Percentiles rank a stretch among this genome's conserved stretches.
Conservation (phyloP, 2,888 invertebrate species). For the Caenorhabditis doughertyi region DNA sequence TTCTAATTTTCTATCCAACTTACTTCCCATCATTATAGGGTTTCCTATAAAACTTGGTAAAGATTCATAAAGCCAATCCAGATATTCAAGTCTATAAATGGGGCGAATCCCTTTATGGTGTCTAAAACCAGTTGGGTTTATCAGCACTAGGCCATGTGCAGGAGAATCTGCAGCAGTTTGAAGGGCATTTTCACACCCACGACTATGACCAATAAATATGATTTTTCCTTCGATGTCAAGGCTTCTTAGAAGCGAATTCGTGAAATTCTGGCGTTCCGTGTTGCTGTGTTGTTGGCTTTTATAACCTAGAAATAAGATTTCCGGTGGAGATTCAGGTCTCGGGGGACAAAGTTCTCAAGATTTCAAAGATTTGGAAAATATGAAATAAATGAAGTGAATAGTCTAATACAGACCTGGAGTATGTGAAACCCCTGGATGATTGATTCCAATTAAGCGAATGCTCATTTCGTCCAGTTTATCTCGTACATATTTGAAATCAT, state of each 20-base stretch:
- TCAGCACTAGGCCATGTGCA: slow-evolving; percentile 64
- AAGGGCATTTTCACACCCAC: slow-evolving; percentile 72
- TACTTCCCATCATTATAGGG: slow-evolving; percentile 52
- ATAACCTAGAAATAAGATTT: slow-evolving; percentile 5
- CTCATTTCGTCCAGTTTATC: slow-evolving; percentile 59
- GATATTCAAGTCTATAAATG: slow-evolving; percentile 38
- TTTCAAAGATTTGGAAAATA: slow-evolving; percentile 1
- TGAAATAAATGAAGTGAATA: background rate
- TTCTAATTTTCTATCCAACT: too few species aligned
- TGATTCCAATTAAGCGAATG: slow-evolving; percentile 73
- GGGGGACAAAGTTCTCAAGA: background rate
- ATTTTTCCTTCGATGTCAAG: slow-evolving; percentile 60
- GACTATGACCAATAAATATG: slow-evolving; percentile 66
- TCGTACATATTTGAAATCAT: slow-evolving; percentile 73
- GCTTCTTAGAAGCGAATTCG: slow-evolving; percentile 64
- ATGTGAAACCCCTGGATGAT: slow-evolving; percentile 71
- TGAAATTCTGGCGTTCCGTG: slow-evolving; percentile 66
- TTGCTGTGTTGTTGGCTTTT: slow-evolving; percentile 57
- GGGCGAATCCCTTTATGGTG: slow-evolving; percentile 70
- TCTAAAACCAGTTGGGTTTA: slow-evolving; percentile 71
- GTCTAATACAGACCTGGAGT: slow-evolving; percentile 19
- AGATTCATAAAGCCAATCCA: slow-evolving; percentile 34
- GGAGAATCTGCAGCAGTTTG: slow-evolving; percentile 50
- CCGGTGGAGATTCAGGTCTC: too few species aligned
- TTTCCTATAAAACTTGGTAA: slow-evolving; percentile 38